Conservation (phyloP, 2,888 invertebrate species). For the Habroteleia sp. region DNA sequence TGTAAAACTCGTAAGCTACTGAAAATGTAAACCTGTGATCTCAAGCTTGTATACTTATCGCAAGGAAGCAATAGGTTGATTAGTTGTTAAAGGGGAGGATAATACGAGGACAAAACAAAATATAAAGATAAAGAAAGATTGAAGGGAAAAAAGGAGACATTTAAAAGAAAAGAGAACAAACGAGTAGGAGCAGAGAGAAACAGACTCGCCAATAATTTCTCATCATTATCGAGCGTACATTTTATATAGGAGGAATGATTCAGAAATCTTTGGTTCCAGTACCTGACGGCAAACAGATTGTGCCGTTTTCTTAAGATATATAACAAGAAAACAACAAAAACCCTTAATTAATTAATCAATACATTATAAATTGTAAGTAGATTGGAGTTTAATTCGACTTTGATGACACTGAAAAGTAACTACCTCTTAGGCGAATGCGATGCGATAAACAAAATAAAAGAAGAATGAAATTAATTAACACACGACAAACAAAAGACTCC, state of each 20-base stretch:
- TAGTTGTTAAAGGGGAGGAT: conserved; percentile 12
- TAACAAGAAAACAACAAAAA: conserved; percentile 25
- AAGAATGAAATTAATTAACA: background rate
- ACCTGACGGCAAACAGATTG: conserved; percentile 55
- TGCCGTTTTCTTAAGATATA: conserved; percentile 57
- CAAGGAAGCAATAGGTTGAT: conserved; percentile 53
- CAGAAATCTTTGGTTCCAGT: conserved; percentile 62
- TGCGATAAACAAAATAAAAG: conserved; percentile 3
- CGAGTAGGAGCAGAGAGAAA: conserved; percentile 60
- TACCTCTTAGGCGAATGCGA: conserved; percentile 45
- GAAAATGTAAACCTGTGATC: conserved; percentile 64
- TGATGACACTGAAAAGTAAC: conserved; percentile 46
- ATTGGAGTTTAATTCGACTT: conserved; percentile 54
- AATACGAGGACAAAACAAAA: conserved; percentile 1
- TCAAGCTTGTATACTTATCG: conserved; percentile 66
- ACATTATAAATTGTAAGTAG: conserved; percentile 49
- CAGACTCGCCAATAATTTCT: conserved; percentile 65
- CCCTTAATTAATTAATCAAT: conserved; percentile 27
- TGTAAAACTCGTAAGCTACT: conserved; percentile 46
- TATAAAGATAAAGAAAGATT: background rate
- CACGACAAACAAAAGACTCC: conserved; percentile 33
- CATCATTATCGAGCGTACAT: conserved; percentile 52
- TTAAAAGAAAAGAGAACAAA: conserved; percentile 48
- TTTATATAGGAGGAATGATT: conserved; percentile 50
- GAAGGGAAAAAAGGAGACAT: conserved; percentile 8